Evolutionary conservation across 2,888 invertebrate species (phyloP), one percentile per base, ranked within the genome.

Genomic region (Drosophila anomalata): DNA sequence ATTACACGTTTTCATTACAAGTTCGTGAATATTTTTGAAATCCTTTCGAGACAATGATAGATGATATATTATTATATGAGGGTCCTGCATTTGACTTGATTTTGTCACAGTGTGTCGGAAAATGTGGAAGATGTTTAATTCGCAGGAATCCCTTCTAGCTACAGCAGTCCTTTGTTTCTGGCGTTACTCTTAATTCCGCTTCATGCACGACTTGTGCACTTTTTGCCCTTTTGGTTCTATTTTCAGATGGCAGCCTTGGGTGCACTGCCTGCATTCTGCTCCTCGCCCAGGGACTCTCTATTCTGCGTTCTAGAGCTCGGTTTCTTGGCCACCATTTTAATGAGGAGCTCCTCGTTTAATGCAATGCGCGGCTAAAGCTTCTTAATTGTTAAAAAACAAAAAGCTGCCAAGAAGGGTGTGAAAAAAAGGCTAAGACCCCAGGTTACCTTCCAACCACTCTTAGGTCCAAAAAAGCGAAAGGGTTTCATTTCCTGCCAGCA

Each of bases 301-400:
- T 24, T 48, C 56, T n/a, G 14, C 17, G 17, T 14, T 48, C 29
- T 24, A 36, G 56, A 24, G 44, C 31, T 55, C 20, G 14, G 22
- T 52, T 48, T 41, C 57, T 29, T 42, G 41, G 41, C 52, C 39
- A 58, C 67, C 76, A 63, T 72, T 82, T 80, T 80, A 80, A 79
- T 79, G 79, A 79, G 79, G 63, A 73, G 29, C 55, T 44, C 75
- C 67, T 51, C 63, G 56, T 53, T 47, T 46, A 51, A 53, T 42
- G 71, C 62, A 66, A 46, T 62, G 75, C 50, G 52, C 47, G 59
- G 54, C 41, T 53, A 77, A 59, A 63, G 80, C 65, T 63, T 70
- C 48, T 80, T 54, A 58, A 59, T 53, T 46, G 50, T 72, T 36
- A 51, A 61, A 71, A 56, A 51, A 72, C 73, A 73, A 72, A 56